Conservation (phyloP, 2,888 invertebrate species). For the Caenorhabditis sp. region DNA sequence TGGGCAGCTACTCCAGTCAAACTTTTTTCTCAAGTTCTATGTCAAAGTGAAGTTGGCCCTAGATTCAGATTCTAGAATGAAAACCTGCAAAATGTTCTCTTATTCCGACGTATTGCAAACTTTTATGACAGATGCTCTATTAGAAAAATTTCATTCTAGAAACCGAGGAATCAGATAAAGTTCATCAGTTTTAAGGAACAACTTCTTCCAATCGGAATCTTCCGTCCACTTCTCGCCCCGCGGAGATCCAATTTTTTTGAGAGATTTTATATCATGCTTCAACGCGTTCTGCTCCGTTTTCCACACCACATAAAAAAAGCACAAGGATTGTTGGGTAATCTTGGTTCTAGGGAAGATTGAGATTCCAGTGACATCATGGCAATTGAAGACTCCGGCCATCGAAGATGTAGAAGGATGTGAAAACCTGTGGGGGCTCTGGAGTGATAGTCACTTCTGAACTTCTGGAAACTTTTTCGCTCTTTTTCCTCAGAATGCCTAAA, state of each 20-base stretch:
- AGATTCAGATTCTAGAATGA: no score
- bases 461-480: not conserved
- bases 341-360: not conserved
- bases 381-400: not conserved
- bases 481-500: not conserved
- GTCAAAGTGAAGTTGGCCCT: no score
- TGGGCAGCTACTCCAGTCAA: no score
- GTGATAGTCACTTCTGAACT: no score
- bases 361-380: not conserved
- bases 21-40: no score
- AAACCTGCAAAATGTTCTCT: no score
- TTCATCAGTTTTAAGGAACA: no score
- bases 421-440: no score
- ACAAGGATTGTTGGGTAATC: not conserved
- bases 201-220: not conserved
- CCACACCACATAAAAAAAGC: not conserved
- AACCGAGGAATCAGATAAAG: not conserved
- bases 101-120: no score
- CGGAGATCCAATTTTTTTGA: constrained; percentile 14
- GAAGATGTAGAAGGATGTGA: not conserved
- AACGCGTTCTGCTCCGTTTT: constrained; percentile 2
- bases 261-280: constrained; percentile 17
- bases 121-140: no score
- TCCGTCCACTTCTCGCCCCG: not conserved
- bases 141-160: not conserved